A percentile compares a stretch with the other conserved stretches of the same genome.
Evolutionary conservation across 2,113 vertebrate species (phyloP).

Genomic region (Crotalus viridis): DNA sequence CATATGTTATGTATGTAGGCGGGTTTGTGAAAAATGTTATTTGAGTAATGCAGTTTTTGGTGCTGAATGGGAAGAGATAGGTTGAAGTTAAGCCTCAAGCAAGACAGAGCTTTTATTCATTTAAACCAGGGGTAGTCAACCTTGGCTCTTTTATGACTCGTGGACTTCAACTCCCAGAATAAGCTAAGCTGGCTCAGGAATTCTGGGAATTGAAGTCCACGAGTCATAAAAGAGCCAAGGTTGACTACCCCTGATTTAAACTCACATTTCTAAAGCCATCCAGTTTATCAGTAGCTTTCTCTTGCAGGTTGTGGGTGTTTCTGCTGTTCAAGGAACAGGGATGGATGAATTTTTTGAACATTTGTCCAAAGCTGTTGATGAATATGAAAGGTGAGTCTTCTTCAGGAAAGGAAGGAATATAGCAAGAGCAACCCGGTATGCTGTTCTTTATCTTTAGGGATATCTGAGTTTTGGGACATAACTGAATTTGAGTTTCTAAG

Average conservation of each 20-base stretch:
- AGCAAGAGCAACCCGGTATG: neutral
- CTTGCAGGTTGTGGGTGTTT: conserved; percentile 91
- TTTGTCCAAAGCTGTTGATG: conserved; percentile 83
- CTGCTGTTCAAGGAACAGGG: conserved; percentile 86
- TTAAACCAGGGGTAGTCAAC: neutral
- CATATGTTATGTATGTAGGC: neutral
- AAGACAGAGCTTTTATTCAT: neutral
- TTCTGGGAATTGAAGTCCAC: too few species aligned
- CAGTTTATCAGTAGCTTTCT: conserved; percentile 6
- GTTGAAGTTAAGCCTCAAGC: neutral
- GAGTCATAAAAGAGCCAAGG: too few species aligned
- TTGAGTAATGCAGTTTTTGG: neutral
- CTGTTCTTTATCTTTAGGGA: neutral
- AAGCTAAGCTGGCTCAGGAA: too few species aligned
- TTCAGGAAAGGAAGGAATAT: neutral
- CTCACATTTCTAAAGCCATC: neutral
- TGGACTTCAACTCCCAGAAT: too few species aligned
- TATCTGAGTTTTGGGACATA: neutral
- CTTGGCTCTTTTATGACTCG: too few species aligned
- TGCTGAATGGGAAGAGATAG: neutral
- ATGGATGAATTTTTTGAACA: conserved; percentile 86
- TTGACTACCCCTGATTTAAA: neutral
- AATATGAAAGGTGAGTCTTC: conserved; percentile 85
- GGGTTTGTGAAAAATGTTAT: neutral
- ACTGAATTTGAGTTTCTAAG: neutral